Percentiles rank a stretch among this genome's conserved stretches.
These are phyloP conservation scores for Crenichthys baileyi DNA, from an alignment of 2,797 vertebrate species.

Conservation along the genomic window DNA sequence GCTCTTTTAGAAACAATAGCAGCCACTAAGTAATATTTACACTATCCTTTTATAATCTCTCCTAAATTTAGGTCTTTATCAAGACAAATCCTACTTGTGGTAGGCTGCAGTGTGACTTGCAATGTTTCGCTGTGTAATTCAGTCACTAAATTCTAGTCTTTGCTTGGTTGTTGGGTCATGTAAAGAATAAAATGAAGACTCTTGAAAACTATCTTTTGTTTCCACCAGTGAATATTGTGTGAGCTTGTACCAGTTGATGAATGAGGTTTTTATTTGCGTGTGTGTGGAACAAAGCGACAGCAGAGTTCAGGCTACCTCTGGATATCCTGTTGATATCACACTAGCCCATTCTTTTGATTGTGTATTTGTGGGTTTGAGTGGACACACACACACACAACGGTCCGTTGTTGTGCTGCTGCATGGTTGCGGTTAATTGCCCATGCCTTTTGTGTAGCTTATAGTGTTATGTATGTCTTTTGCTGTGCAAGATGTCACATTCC, in stretches of 20 bases:
- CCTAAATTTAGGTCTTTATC: background rate
- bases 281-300: conserved; percentile 68
- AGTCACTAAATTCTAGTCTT: conserved; percentile 31
- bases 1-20: conserved; percentile 12
- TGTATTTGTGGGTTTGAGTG: conserved; percentile 54
- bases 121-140: conserved; percentile 10
- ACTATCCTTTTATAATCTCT: conserved; percentile 10
- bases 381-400: conserved; percentile 48
- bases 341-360: conserved; percentile 65
- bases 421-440: conserved; percentile 63
- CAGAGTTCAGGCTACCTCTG: conserved; percentile 68
- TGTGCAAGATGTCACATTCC: conserved; percentile 31
- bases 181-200: conserved; percentile 52
- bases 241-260: conserved; percentile 57
- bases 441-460: conserved; percentile 65
- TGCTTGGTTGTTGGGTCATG: conserved; percentile 44
- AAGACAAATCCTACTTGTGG: background rate
- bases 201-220: conserved; percentile 68
- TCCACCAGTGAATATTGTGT: conserved; percentile 48
- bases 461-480: conserved; percentile 34
- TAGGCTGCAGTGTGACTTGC: conserved; percentile 6
- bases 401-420: conserved; percentile 56
- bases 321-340: conserved; percentile 81
- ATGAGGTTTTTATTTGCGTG: conserved; percentile 73
- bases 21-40: conserved; percentile 12